Evolutionary conservation across 2,797 vertebrate genomes (phyloP).

Genomic region (Amniataba percoides): DNA sequence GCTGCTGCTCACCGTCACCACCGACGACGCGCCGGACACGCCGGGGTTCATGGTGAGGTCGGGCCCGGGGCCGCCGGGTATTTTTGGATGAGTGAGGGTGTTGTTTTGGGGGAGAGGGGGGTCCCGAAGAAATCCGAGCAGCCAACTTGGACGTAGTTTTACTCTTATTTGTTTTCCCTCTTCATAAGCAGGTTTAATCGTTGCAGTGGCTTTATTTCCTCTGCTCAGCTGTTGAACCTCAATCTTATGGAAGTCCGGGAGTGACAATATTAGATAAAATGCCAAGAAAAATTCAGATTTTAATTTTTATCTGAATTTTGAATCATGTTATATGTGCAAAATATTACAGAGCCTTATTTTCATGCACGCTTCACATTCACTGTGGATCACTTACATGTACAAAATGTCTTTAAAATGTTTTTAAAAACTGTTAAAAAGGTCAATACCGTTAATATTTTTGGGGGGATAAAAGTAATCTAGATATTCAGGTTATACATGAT

Average conservation of each 20-base stretch:
- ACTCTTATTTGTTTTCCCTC: fast-evolving
- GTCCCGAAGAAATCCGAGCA: background rate
- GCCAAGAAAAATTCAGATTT: background rate
- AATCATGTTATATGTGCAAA: background rate
- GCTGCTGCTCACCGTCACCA: slow-evolving; percentile 88
- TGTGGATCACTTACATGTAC: too few species aligned
- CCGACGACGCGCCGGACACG: slow-evolving; percentile 82
- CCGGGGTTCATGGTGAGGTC: slow-evolving; percentile 89
- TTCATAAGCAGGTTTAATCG: background rate
- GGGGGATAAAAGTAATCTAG: too few species aligned
- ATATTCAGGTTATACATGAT: background rate
- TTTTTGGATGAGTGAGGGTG: slow-evolving; percentile 27
- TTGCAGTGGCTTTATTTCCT: too few species aligned
- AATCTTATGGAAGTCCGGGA: background rate
- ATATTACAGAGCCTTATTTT: background rate
- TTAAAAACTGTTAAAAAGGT: too few species aligned
- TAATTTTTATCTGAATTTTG: too few species aligned
- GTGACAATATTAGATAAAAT: background rate
- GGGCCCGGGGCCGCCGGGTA: background rate
- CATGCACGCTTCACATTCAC: too few species aligned
- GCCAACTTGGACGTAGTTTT: background rate
- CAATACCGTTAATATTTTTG: too few species aligned
- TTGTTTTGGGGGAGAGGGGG: background rate
- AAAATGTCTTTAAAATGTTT: too few species aligned
- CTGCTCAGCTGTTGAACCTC: background rate